phyloP scores from a whole-genome alignment of 2,888 invertebrate genomes.

The Sphaeridia pumilis region DNA sequence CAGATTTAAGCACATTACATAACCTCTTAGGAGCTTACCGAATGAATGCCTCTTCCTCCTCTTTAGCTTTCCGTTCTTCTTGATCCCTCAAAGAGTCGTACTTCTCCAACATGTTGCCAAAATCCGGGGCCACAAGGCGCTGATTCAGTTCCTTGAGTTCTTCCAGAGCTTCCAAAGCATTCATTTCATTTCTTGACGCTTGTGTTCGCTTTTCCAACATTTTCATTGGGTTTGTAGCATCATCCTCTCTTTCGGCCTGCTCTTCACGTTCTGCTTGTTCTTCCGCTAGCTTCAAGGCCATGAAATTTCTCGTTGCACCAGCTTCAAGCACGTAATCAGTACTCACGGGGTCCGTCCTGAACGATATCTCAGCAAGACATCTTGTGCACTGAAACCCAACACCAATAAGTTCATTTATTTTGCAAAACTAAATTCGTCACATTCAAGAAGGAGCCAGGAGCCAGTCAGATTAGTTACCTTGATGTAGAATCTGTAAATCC shows the following conservation, averaged over 20 bases:
- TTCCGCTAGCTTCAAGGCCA: slow-evolving; percentile 86
- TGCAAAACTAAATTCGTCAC: too few relatives aligned
- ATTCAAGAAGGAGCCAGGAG: too few relatives aligned
- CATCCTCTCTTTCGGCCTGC: slow-evolving; percentile 87
- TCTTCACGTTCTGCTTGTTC: slow-evolving; percentile 83
- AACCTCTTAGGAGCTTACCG: too few relatives aligned
- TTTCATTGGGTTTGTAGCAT: slow-evolving; percentile 98
- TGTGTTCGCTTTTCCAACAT: slow-evolving; percentile 85
- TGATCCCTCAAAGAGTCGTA: slow-evolving; percentile 56
- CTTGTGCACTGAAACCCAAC: slow-evolving; percentile 74
- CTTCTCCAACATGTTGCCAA: slow-evolving; percentile 69
- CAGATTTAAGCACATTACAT: too few relatives aligned
- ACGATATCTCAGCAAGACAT: slow-evolving; percentile 96
- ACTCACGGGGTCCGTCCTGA: slow-evolving; percentile 94
- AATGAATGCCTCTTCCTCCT: slow-evolving; percentile 68
- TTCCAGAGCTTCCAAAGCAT: slow-evolving; percentile 83
- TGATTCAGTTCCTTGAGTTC: slow-evolving; percentile 89
- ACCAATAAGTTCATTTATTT: too few relatives aligned
- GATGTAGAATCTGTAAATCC: slow-evolving; percentile 96
- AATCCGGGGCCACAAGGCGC: slow-evolving; percentile 75
- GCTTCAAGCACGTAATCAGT: slow-evolving; percentile 98
- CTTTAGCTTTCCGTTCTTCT: slow-evolving; percentile 47
- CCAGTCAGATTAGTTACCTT: slow-evolving; percentile 56
- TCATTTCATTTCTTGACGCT: slow-evolving; percentile 91
- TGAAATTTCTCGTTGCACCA: slow-evolving; percentile 96